These are phyloP conservation scores for Himalopsyche japonica DNA, from an alignment of 2,888 invertebrate species.

Conservation along the genomic window DNA sequence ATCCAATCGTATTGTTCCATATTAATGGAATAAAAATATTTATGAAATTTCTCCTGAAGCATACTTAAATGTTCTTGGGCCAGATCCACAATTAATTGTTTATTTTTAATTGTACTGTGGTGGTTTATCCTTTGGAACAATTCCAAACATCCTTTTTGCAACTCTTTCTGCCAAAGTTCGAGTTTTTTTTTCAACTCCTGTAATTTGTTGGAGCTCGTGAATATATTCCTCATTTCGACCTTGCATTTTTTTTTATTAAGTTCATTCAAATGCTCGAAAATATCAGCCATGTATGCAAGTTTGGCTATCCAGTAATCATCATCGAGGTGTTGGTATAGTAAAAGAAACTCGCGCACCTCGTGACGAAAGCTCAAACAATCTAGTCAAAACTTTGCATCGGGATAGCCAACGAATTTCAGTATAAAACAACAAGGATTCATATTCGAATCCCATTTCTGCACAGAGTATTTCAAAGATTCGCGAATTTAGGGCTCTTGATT, in stretches of 20 bases:
- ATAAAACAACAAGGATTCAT: conserved; percentile 32
- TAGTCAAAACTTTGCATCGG: conserved; percentile 35
- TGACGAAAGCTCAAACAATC: conserved; percentile 37
- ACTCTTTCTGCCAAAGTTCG: conserved; percentile 32
- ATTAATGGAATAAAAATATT: no score
- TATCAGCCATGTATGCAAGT: conserved; percentile 33
- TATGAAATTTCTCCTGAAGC: no score
- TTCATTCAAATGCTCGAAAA: conserved; percentile 38
- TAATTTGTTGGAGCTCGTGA: conserved; percentile 21
- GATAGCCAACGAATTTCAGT: conserved; percentile 37
- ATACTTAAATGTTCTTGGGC: no score
- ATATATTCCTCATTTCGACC: conserved; percentile 14
- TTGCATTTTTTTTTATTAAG: conserved; percentile 25
- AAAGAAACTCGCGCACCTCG: conserved; percentile 37
- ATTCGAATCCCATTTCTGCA: conserved; percentile 38
- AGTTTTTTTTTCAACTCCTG: conserved; percentile 2
- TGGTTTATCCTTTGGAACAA: conserved; percentile 12
- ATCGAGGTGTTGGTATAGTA: conserved; percentile 25
- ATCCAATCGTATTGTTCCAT: no score
- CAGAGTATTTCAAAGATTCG: conserved; percentile 38
- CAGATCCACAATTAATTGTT: no score
- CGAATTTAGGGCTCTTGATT: conserved; percentile 37
- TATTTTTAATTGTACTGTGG: no score
- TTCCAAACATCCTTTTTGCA: conserved; percentile 34
- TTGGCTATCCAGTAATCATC: conserved; percentile 29